Evolutionary conservation across 2,888 invertebrate species (phyloP), one percentile per base, ranked within the genome.

Genomic region (Agrotis puta): DNA sequence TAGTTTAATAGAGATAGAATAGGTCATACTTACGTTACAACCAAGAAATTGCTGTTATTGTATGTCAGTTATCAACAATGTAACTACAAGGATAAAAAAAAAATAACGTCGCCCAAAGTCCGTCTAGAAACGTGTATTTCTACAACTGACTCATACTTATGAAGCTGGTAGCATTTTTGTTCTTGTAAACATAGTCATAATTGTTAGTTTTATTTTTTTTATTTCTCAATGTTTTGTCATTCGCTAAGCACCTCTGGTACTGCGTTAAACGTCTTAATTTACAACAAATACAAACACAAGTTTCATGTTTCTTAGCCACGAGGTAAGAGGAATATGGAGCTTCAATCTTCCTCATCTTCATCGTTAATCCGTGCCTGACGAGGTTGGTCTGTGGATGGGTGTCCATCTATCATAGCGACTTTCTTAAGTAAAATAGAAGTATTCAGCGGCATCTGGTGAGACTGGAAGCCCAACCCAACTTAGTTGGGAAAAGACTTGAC

Each of bases 141-240:
- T 48, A 56, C 56, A 11, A 47, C 22, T 83, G 82, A 83, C 59
- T 82, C 82, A 83, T 67, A 47, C 64, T 6, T 43, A 53, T 58
- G 39, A 64, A 57, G 67, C 67, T 33, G 57, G 43, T 61, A 69
- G 45, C 75, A 64, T 77, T 64, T 66, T 77, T 67, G 63, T 64
- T 74, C 75, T 64, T 13, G 80, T 74, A 59, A 74, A 73, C 54
- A 63, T 47, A 50, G 33, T 27, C 45, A 63, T 76, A 50, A 56
- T 48, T 75, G 20, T 20, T 57, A 45, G 24, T 33, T 18, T 22
- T 13, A 33, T 66, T 27, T 57, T 66, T n/a, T 48, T 76, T 67
- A 51, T 7, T 56, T 33, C 33, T 20, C 14, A 56, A 56, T 39
- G 5, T 27, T 54, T 27, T n/a, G 4, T 54, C 24, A 54, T 27